phyloP scores from a whole-genome alignment of 1,140 invertebrate genomes.

The Thaumatotibia leucotreta region DNA sequence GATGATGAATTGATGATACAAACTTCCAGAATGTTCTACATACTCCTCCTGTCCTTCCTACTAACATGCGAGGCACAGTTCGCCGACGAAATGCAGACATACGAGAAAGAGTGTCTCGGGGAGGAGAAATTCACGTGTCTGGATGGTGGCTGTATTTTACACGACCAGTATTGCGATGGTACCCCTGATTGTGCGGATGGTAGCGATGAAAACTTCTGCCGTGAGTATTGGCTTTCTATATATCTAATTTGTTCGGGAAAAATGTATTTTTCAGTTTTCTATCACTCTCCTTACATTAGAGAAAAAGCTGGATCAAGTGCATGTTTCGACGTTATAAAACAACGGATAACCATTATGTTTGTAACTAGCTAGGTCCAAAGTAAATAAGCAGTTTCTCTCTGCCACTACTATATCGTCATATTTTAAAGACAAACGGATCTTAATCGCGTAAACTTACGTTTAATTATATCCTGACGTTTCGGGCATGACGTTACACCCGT shows the following conservation, averaged over 20 bases:
- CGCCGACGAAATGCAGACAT: conserved; percentile 40
- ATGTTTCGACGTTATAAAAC: too few relatives aligned
- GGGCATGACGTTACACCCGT: too few relatives aligned
- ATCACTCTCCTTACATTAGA: too few relatives aligned
- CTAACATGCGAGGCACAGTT: conserved; percentile 31
- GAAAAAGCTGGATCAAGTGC: too few relatives aligned
- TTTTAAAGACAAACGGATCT: too few relatives aligned
- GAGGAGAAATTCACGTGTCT: conserved; percentile 75
- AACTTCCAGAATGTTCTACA: neutral
- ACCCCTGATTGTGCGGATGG: conserved; percentile 78
- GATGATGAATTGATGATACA: too few relatives aligned
- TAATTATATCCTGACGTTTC: too few relatives aligned
- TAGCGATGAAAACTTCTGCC: conserved; percentile 81
- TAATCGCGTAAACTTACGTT: too few relatives aligned
- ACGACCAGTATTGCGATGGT: conserved; percentile 78
- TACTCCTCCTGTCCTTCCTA: conserved; percentile 29
- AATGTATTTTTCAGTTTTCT: neutral
- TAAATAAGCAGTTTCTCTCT: too few relatives aligned
- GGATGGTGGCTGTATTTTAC: conserved; percentile 76
- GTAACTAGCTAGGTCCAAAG: too few relatives aligned
- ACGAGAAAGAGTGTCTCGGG: conserved; percentile 37
- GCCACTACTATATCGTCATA: too few relatives aligned
- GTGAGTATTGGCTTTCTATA: conserved; percentile 47
- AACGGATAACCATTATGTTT: too few relatives aligned
- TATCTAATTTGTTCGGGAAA: neutral